phyloP scores from a whole-genome alignment of 2,113 vertebrate genomes.

The Crypturellus undulatus region DNA sequence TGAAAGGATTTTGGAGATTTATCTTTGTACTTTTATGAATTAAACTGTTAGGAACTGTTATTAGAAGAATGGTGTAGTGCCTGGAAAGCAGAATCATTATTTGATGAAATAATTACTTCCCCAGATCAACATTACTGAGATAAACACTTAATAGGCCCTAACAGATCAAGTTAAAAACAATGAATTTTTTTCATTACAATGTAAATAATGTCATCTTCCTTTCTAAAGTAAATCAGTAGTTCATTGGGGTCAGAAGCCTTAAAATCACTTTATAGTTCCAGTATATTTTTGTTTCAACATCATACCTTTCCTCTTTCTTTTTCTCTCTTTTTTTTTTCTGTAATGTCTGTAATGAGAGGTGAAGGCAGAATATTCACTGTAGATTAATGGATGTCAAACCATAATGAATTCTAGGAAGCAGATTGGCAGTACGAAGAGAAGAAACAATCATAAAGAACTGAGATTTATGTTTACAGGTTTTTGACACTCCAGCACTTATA shows the following conservation, averaged over 20 bases:
- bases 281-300: not conserved
- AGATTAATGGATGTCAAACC: conserved; percentile 14
- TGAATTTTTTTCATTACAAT: not conserved
- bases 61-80: not conserved
- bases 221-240: not conserved
- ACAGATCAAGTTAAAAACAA: not conserved
- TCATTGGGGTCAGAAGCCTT: not conserved
- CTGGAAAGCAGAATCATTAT: not conserved
- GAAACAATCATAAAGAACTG: not conserved
- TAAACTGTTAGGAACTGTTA: not conserved
- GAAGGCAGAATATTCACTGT: conserved; percentile 18
- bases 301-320: not conserved
- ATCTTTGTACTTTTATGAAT: not conserved
- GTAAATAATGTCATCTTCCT: not conserved
- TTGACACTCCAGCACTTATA: not conserved
- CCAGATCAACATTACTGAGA: not conserved
- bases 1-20: not conserved
- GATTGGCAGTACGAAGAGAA: not conserved
- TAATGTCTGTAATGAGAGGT: not conserved
- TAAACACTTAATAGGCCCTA: not conserved
- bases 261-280: not conserved
- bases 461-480: conserved; percentile 47
- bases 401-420: conserved; percentile 36
- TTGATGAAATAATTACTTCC: conserved; percentile 24
- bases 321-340: not conserved